Evolutionary conservation across 2,797 vertebrate genomes (phyloP), one percentile per base, ranked within the genome.

Genomic region (Esox masquinongy): DNA sequence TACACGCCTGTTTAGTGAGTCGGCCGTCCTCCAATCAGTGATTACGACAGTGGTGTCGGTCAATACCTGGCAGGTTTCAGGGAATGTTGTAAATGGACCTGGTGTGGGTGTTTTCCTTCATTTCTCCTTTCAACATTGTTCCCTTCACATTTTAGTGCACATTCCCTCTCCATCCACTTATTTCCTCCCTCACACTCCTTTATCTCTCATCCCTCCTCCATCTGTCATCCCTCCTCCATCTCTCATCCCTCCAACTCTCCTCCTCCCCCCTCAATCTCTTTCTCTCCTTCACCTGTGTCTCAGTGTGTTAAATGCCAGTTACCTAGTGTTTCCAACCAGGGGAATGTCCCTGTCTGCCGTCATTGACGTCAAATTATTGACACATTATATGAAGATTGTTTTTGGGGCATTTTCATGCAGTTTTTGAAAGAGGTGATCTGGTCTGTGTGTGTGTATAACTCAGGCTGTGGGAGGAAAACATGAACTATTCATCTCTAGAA

Each of bases 321-420:
- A 1, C 9, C 43, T 47, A 1, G 75, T 78, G 74, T 82, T 84
- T 36, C 56, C 19, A 59, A 1, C n/a, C 59, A 49, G 24, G 39
- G 3, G 6, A 12, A 43, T 17, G 19, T 53, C 51, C 19, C 66
- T 81, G 77, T 76, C 76, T 74, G 75, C 71, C 72, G 80, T 82
- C 84, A 85, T 83, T 80, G 75, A 78, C n/a, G 74, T 75, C 36
- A 70, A 73, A 77, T 84, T 84, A 86, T 84, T 83, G 43, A 11
- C 12, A 47, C 43, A 14, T 14, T 47, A 7, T 14, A 47, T 1
- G 43, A 39, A 39, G 43, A 12, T 22, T 22, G 56, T 59, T 59
- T 59, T n/a, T 1, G 56, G 8, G 19, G 56, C 0, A 6, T 59
- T 59, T n/a, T 59, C 56, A n/a, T 8, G 43, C 43, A 47, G 43